A percentile compares a stretch with the other conserved stretches of the same genome.
phyloP scores from a whole-genome alignment of 2,888 invertebrate genomes.

The Megalurothrips usitatus region DNA sequence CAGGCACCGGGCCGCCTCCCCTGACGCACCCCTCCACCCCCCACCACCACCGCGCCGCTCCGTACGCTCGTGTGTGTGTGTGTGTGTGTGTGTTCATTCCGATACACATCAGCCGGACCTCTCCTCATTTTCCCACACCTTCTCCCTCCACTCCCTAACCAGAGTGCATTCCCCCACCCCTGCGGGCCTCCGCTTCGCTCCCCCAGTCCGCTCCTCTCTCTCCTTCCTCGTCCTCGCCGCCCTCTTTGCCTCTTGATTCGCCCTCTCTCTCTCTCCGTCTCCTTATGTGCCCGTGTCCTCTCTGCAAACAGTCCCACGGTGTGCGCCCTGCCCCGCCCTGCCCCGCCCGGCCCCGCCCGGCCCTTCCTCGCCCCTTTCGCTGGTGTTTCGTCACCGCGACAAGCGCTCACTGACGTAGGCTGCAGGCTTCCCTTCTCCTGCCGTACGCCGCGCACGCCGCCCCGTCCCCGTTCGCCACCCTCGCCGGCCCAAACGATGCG shows the following conservation, averaged over 20 bases:
- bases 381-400: slow-evolving; percentile 12
- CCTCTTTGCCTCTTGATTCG: neutral
- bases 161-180: slow-evolving; percentile 16
- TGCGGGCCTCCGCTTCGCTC: neutral
- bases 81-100: neutral
- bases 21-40: neutral
- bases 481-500: no score
- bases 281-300: neutral
- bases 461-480: no score
- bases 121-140: slow-evolving; percentile 11
- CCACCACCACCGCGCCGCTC: neutral
- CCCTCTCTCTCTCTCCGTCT: slow-evolving; percentile 7
- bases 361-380: slow-evolving; percentile 13
- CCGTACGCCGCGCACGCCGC: neutral
- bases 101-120: slow-evolving; percentile 1
- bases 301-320: slow-evolving; percentile 23
- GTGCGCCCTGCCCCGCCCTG: neutral
- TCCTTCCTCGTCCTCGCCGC: neutral
- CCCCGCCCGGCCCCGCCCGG: neutral
- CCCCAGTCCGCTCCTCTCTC: neutral
- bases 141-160: slow-evolving; percentile 7
- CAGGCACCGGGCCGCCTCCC: neutral
- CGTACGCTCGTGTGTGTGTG: neutral
- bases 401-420: no score
- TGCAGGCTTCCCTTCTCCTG: neutral